Conservation (phyloP, 2,113 vertebrate genomes). For the Canis aureus region DNA sequence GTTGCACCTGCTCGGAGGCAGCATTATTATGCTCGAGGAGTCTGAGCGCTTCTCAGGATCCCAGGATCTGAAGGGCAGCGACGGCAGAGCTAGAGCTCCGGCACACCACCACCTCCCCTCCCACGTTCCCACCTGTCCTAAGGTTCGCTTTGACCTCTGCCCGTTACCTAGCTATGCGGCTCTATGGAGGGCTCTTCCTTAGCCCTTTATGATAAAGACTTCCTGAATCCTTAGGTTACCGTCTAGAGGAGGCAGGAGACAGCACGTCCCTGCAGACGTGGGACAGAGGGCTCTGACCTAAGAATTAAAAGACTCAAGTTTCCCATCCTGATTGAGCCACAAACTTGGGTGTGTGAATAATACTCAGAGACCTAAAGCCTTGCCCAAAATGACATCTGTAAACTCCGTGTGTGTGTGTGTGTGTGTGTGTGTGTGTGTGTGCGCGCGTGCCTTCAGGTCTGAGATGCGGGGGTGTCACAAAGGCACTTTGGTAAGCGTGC, state of each 20-base stretch:
- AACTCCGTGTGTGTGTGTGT: accelerated
- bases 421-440: accelerated
- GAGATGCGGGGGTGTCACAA: accelerated
- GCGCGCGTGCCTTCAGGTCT: too few species aligned
- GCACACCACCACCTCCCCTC: accelerated
- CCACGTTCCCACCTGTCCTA: accelerated
- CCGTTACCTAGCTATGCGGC: accelerated
- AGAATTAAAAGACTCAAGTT: background rate
- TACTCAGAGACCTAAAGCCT: background rate
- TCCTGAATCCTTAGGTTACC: background rate
- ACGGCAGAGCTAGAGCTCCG: accelerated
- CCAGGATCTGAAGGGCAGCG: accelerated
- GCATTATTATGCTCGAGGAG: accelerated
- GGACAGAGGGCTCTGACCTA: background rate
- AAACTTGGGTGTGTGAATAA: background rate
- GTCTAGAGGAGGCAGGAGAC: background rate
- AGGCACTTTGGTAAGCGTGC: background rate
- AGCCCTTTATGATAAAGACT: background rate
- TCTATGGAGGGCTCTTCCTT: background rate
- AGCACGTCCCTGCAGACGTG: too few species aligned
- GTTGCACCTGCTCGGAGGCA: background rate
- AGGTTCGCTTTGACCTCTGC: background rate
- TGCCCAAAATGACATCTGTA: too few species aligned
- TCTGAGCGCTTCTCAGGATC: background rate
- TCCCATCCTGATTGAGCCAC: background rate